Percentiles rank a stretch among this genome's conserved stretches.
phyloP scores from a whole-genome alignment of 2,113 vertebrate genomes.

The Odontesthes bonariensis region DNA sequence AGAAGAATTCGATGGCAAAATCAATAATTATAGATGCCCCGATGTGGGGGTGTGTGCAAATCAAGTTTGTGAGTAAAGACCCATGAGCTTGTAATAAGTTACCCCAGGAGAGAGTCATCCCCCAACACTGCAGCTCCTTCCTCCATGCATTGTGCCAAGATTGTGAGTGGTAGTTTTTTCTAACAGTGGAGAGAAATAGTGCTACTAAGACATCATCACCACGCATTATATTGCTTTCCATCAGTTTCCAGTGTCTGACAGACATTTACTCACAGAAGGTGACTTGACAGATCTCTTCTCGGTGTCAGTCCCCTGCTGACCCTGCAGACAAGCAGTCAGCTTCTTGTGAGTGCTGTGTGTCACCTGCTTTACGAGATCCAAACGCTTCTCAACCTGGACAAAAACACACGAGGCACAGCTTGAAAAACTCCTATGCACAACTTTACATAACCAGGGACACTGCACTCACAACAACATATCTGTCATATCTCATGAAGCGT shows the following conservation, averaged over 20 bases:
- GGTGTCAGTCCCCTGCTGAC: constrained; percentile 93
- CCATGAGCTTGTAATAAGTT: constrained; percentile 36
- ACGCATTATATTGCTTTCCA: background rate
- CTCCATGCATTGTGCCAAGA: constrained; percentile 94
- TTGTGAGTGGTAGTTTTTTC: constrained; percentile 96
- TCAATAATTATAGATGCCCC: constrained; percentile 52
- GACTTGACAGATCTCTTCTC: constrained; percentile 96
- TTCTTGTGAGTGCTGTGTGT: constrained; percentile 99
- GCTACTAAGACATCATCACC: background rate
- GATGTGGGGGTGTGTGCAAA: constrained; percentile 12
- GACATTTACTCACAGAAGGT: constrained; percentile 75
- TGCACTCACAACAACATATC: background rate
- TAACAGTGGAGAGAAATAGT: constrained; percentile 68
- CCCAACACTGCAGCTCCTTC: constrained; percentile 94
- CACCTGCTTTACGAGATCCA: constrained; percentile 98
- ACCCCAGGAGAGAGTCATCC: constrained; percentile 96
- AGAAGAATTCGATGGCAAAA: constrained; percentile 35
- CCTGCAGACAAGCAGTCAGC: constrained; percentile 95
- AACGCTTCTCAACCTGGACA: constrained; percentile 94
- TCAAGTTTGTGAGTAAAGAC: constrained; percentile 13
- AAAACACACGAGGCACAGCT: background rate
- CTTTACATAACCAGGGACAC: background rate
- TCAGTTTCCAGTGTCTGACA: constrained; percentile 12
- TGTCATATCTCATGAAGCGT: background rate
- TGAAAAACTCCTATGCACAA: background rate